Conservation (phyloP, 2,113 vertebrate species). For the Grantiella picta region DNA sequence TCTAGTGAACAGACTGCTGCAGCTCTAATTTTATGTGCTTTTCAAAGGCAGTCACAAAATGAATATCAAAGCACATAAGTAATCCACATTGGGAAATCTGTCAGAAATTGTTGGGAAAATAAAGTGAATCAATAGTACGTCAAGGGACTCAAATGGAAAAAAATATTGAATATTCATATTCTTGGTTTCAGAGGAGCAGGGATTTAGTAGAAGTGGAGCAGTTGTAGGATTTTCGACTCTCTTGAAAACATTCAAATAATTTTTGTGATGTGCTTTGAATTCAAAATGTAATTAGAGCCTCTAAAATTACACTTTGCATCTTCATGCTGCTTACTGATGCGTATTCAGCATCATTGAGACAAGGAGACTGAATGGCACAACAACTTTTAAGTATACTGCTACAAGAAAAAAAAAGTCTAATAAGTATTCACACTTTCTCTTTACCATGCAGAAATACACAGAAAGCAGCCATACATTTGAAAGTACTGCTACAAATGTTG, state of each 20-base stretch:
- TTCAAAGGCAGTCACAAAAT: slow-evolving; percentile 77
- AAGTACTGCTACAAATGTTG: not conserved
- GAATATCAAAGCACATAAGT: slow-evolving; percentile 78
- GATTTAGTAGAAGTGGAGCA: slow-evolving; percentile 70
- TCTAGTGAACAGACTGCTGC: not conserved
- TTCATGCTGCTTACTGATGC: slow-evolving; percentile 46
- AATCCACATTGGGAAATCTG: slow-evolving; percentile 78
- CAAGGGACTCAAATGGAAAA: slow-evolving; percentile 71
- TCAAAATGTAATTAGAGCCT: slow-evolving; percentile 67
- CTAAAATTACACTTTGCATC: slow-evolving; percentile 60
- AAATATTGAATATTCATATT: slow-evolving; percentile 82
- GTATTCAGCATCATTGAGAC: slow-evolving; percentile 14
- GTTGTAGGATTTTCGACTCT: slow-evolving; percentile 68
- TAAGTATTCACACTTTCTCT: not conserved
- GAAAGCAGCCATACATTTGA: not conserved
- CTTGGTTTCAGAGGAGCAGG: slow-evolving; percentile 71
- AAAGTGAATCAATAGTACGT: slow-evolving; percentile 80
- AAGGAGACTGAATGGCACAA: slow-evolving; percentile 23
- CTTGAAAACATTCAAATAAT: slow-evolving; percentile 67
- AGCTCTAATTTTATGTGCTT: slow-evolving; percentile 42
- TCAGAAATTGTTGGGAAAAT: slow-evolving; percentile 84
- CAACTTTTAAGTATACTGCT: not conserved
- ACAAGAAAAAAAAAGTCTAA: not conserved
- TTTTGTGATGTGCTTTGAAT: slow-evolving; percentile 60
- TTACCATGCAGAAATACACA: not conserved